These are phyloP conservation scores for Tokudaia tokunoshimensis DNA, from an alignment of 2,797 vertebrate species.

Conservation along the genomic window DNA sequence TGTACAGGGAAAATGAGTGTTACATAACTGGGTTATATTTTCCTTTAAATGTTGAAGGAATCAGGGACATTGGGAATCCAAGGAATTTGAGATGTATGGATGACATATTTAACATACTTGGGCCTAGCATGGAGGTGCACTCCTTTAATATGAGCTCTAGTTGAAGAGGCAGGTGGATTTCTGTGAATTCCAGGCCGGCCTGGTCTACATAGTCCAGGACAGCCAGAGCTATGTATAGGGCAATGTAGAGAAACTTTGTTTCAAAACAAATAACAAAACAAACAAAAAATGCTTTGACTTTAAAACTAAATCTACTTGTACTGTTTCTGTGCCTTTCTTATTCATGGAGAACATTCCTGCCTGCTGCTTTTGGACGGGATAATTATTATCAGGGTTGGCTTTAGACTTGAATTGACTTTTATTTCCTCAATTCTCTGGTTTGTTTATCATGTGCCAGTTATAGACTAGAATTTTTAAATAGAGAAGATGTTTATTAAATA, in stretches of 20 bases:
- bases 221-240: neutral
- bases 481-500: conserved; percentile 32
- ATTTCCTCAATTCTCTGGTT: conserved; percentile 35
- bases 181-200: neutral
- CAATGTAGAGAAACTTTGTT: neutral
- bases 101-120: neutral
- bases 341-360: neutral
- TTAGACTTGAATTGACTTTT: neutral
- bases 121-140: no score
- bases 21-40: conserved; percentile 39
- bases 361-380: neutral
- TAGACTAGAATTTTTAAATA: neutral
- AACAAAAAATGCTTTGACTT: neutral
- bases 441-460: neutral
- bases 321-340: neutral
- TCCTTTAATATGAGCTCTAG: neutral
- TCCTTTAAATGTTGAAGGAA: conserved; percentile 47
- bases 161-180: neutral
- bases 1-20: neutral
- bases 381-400: neutral
- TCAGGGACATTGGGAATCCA: neutral
- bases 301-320: conserved; percentile 13
- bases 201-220: neutral
- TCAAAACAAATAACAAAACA: neutral
- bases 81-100: neutral